phyloP scores from a whole-genome alignment of 2,113 vertebrate species.

The Vanacampus margaritifer region DNA sequence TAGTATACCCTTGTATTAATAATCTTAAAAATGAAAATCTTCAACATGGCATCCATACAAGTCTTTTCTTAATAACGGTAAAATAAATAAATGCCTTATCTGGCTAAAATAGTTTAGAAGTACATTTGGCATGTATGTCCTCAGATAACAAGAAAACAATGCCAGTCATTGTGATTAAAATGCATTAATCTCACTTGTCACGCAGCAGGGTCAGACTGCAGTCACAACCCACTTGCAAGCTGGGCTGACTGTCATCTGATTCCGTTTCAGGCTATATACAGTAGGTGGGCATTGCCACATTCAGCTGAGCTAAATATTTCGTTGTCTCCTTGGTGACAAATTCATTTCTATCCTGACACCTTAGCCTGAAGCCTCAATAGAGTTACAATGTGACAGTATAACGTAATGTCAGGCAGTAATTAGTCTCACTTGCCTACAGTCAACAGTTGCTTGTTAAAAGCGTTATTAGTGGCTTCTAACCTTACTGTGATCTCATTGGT shows the following conservation, averaged over 20 bases:
- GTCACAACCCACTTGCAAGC: background rate
- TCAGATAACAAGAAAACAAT: background rate
- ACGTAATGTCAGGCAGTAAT: conserved; percentile 19
- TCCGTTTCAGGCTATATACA: conserved; percentile 20
- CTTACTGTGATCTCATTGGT: conserved; percentile 11
- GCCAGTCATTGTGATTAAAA: background rate
- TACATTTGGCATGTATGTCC: background rate
- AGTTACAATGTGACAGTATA: conserved; percentile 17
- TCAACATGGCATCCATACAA: too few relatives aligned
- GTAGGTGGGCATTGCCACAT: conserved; percentile 22
- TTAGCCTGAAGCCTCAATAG: conserved; percentile 13
- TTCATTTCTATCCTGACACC: conserved; percentile 47
- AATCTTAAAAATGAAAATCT: too few relatives aligned
- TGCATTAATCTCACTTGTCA: background rate
- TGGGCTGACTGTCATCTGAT: conserved; percentile 15
- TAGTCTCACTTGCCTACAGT: background rate
- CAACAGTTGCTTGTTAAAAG: conserved; percentile 17
- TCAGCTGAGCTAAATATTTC: conserved; percentile 57
- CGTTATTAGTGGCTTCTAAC: conserved; percentile 10
- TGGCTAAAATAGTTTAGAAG: background rate
- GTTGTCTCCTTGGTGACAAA: conserved; percentile 54
- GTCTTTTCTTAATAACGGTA: background rate
- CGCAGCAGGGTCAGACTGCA: background rate
- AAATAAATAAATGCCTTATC: background rate
- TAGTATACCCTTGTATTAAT: too few relatives aligned